Conservation (phyloP, 2,888 invertebrate genomes). For the Aproaerema taeniolella region DNA sequence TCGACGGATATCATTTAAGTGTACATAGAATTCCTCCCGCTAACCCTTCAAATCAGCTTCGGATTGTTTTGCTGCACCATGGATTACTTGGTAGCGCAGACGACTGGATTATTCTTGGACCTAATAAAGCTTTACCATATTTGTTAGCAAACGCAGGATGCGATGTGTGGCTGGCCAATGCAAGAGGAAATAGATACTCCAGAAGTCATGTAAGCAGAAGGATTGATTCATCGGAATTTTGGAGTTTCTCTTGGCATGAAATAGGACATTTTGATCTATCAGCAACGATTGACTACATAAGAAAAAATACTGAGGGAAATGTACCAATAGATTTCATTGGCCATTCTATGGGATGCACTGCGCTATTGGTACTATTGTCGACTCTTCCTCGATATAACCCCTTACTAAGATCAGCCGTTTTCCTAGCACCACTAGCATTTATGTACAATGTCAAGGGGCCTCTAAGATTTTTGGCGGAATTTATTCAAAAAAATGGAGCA, state of each 20-base stretch:
- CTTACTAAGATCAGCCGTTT: conserved; percentile 30
- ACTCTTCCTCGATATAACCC: conserved; percentile 32
- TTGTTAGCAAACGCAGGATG: conserved; percentile 67
- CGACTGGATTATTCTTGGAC: conserved; percentile 41
- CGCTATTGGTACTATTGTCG: conserved; percentile 37
- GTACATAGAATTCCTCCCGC: conserved; percentile 30
- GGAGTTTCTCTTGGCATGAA: conserved; percentile 50
- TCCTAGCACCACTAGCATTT: conserved; percentile 41
- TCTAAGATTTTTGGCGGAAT: conserved; percentile 30
- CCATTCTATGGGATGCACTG: conserved; percentile 43
- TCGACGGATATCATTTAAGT: conserved; percentile 37
- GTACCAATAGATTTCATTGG: conserved; percentile 35
- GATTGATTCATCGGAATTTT: conserved; percentile 27
- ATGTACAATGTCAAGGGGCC: conserved; percentile 40
- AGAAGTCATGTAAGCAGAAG: conserved; percentile 24
- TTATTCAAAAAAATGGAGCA: conserved; percentile 22
- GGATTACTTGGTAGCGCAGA: conserved; percentile 42
- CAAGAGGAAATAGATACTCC: conserved; percentile 44
- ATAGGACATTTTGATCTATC: conserved; percentile 42
- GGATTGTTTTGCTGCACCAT: conserved; percentile 35
- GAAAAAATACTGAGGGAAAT: conserved; percentile 20
- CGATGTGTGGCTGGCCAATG: conserved; percentile 76
- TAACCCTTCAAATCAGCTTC: conserved; percentile 6
- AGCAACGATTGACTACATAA: conserved; percentile 35
- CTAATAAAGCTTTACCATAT: conserved; percentile 35